Evolutionary conservation across 2,797 vertebrate genomes (phyloP), one percentile per base, ranked within the genome.

Genomic region (Pseudopleuronectes americanus): DNA sequence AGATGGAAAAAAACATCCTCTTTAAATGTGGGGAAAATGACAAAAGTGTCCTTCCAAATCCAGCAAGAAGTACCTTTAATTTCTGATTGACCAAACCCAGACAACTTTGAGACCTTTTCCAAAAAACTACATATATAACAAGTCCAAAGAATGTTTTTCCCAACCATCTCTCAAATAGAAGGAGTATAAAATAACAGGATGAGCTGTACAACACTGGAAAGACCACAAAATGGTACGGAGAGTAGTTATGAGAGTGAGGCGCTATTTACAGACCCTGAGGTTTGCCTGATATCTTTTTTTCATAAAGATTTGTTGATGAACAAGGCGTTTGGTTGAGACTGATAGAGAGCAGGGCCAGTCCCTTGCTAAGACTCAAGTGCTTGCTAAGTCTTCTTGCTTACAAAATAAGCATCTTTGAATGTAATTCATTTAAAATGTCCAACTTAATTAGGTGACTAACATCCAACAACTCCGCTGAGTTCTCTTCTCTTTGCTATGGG

Each of bases 221-320:
- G 4, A 19, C 64, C 71, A 68, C 56, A 49, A 72, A 51, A 54
- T 60, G 6, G 24, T 17, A 13, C 31, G 17, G 48, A 68, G 58
- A 66, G 68, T 72, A 73, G 77, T 31, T 77, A 83, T 5, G 8
- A 72, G 49, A 33, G 59, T 24, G 81, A 57, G 70, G 67, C 24
- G 45, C 71, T 90, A 85, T 92, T 57, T 92, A 93, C 90, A 92
- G 78, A 90, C 90, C 92, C 93, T 93, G 92, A 94, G 92, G 82
- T 80, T 71, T 71, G 80, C 87, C 84, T 68, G 64, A 43, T 62
- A 31, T 24, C 23, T 47, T 68, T 69, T 64, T 83, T 87, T 85
- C 68, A 57, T 64, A 79, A 70, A 74, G 26, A 21, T 59, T 49
- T 52, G 53, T 24, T 26, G 63, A 52, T 76, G 74, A 56, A 51